Base-by-base conservation (phyloP, 92 coral and sea anemone genomes). In the Epizoanthus ramosus region DNA sequence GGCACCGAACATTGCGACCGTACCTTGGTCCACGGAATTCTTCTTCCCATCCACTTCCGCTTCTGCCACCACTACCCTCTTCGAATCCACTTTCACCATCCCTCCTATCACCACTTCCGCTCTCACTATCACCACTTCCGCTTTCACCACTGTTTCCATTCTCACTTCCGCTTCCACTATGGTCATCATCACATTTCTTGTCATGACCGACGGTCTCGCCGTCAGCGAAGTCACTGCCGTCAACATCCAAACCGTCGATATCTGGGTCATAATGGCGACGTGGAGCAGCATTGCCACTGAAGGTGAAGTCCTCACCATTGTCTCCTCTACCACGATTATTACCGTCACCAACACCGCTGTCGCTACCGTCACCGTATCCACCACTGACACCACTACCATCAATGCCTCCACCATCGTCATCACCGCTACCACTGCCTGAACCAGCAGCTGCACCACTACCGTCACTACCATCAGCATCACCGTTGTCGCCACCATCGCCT, bases 271-370 rank as follows among this genome's bases (percentile, higher is more conserved):
- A 60, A 52, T 7, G 50, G 10, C 12, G 50, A 43, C 50, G 9
- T 6, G 50, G 10, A 43, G 9, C 50, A 1, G 0, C 8, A 43
- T 43, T 43, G 10, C 8, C 50, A 43, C 50, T 43, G 50, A 43
- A 43, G 50, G 10, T 69, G 54, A 16, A 59, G 23, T 35, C 79
- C 23, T 58, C 72, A 56, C 21, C 72, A 31, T 16, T 47, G 53
- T 79, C 19, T 14, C 22, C 57, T n/a, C 69, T 66, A 86, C 63
- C 65, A 71, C 47, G 81, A 61, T 2, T 54, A 58, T 54, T 50
- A 54, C 21, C 52, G 39, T 59, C 86, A 33, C 17, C 63, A 63
- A 23, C 83, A 21, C 25, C 17, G 19, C 3, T 73, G 8, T n/a
- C 83, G 28, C 14, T 63, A 47, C 45, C 83, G 54, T 63, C 33